Base-by-base conservation (phyloP, 37 sponge, comb jelly and placozoan genomes). In the Cladorhizidae sp. region DNA sequence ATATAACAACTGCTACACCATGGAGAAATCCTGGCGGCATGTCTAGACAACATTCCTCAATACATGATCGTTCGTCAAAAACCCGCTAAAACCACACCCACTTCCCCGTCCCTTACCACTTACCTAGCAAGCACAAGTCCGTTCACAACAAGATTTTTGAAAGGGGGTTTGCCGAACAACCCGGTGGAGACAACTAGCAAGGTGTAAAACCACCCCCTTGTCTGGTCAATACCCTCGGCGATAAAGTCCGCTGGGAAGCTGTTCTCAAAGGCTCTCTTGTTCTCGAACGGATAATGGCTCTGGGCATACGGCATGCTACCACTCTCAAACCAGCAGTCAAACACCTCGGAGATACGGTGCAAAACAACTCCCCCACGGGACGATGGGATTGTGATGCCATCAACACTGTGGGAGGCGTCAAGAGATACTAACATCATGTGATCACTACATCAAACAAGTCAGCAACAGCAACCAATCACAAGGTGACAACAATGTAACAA, bases 311-410 rank as follows among this genome's bases (percentile, higher is more conserved):
- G 99, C 99, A 98, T 98, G 71, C 99, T 92, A 12, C 99, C 99
- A 84, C 95, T 94, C 80, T 98, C 99, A 91, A 98, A 98, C 99
- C 99, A 98, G 83, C 99, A 98, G 85, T 98, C 99, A 69, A 98
- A 93, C 73, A 98, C 99, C 72, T 95, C 96, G 0, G 93, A n/a
- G 0, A 98, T 84, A 17, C 99, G 70, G 70, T 77, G 63, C 57
- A 98, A 82, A 23, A 75, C 88, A 3, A 92, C 94, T 17, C 89
- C 87, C 12, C 99, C 99, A 20, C 84, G 84, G 52, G 41, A 37
- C 52, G 94, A 93, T 0, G 96, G 96, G 26, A 98, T 98, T 57
- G 97, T 95, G 83, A 98, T 83, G 33, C 84, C 70, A 64, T 98
- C 99, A 50, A 98, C 92, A 85, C 99, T 98, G 54, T 39, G 74